Base-by-base conservation (phyloP, 1,140 invertebrate species). In the Globodera rostochiensis region DNA sequence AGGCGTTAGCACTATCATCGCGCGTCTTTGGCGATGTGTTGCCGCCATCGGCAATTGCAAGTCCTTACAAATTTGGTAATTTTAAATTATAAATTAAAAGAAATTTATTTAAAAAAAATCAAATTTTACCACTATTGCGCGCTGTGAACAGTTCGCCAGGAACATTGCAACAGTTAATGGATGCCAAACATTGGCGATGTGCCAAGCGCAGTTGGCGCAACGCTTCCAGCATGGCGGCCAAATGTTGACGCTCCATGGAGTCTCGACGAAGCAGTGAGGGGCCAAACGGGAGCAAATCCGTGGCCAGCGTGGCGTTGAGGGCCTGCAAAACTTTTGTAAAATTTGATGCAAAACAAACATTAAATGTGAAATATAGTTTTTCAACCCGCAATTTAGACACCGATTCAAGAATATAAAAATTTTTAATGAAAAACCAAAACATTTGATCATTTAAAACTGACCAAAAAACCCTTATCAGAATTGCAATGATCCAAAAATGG, bases 121-220 rank as follows among this genome's bases (percentile, higher is more conserved):
- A 25, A 25, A 25, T 25, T 36, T 36, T 36, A 36, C 36, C 36
- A 1, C 36, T 36, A 36, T 36, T 36, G 36, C 36, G 36, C 36
- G 36, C 67, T 9, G 46, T 47, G 69, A 71, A 71, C 69, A 71
- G 69, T 71, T 71, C 69, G 36, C 9, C 46, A 6, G 69, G 69
- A n/a, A 71, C 69, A 47, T 71, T 71, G 36, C 36, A 71, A 47
- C 69, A 71, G 11, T 36, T 71, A 25, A 21, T 71, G 25, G 7
- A 4, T 11, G 69, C 69, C 69, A 71, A 47, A 21, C 25, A 71
- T 47, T 71, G 69, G 36, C 46, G 25, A 47, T 71, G 69, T 47
- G 36, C 69, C 36, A 71, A 45, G 36, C 69, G 69, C 69, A 71
- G 25, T 71, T 71, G 69, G 69, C 69, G 69, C 69, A 71, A 47